A percentile compares a stretch with the other conserved stretches of the same genome.
Evolutionary conservation across 2,797 vertebrate genomes (phyloP).

Genomic region (Urophycis tenuis): DNA sequence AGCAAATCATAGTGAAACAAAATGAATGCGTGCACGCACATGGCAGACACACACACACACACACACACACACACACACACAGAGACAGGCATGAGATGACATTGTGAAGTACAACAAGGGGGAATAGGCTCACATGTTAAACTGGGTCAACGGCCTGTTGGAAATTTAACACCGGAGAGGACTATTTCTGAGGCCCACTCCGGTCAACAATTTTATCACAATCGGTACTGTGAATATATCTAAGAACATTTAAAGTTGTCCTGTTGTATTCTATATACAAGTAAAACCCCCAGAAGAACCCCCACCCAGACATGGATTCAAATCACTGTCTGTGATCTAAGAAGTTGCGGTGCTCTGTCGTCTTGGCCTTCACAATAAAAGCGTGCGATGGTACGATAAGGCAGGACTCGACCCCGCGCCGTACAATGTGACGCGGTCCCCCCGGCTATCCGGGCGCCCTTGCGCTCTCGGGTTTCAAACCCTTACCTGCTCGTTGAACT

Average conservation of each 20-base stretch:
- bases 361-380: not conserved
- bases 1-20: slow-evolving; percentile 61
- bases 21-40: not conserved
- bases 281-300: not conserved
- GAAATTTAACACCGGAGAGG: not conserved
- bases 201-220: not conserved
- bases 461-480: not conserved
- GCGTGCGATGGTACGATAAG: not conserved
- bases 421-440: too few relatives aligned
- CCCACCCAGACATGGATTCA: not conserved
- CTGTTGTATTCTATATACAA: too few relatives aligned
- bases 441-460: not conserved
- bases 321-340: not conserved
- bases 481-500: slow-evolving; percentile 95
- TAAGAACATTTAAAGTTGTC: not conserved
- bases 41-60: not conserved
- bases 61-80: not conserved
- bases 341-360: not conserved
- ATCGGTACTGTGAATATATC: not conserved
- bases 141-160: not conserved
- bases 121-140: not conserved
- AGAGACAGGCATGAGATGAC: not conserved
- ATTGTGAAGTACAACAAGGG: not conserved
- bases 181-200: not conserved
- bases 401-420: too few relatives aligned